These are phyloP conservation scores for Drosophila aldrichi DNA, from an alignment of 2,888 invertebrate species.

Conservation along the genomic window DNA sequence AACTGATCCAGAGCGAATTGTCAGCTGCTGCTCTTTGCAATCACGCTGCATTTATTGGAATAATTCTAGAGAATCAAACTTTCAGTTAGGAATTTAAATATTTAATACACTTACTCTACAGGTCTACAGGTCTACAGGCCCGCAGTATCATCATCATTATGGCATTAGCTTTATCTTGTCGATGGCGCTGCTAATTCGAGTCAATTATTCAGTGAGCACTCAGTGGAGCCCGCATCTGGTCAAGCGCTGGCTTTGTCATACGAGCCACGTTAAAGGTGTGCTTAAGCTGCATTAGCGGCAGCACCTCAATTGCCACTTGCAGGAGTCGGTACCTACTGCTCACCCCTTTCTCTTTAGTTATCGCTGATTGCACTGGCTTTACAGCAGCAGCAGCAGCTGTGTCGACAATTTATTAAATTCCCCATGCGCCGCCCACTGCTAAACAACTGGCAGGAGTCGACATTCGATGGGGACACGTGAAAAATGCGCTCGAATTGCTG, in stretches of 20 bases:
- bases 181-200: constrained; percentile 17
- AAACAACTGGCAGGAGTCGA: constrained; percentile 31
- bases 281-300: constrained; percentile 25
- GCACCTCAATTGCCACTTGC: not conserved
- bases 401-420: constrained; percentile 42
- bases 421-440: constrained; percentile 1
- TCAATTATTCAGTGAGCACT: constrained; percentile 8
- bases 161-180: constrained; percentile 31
- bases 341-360: not conserved
- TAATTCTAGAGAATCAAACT: constrained; percentile 9
- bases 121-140: not conserved
- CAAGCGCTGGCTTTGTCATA: constrained; percentile 18
- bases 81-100: not conserved
- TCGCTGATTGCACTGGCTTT: constrained; percentile 39
- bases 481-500: constrained; percentile 37
- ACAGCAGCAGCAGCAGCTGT: constrained; percentile 8
- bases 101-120: not conserved
- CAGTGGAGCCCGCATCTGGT: not conserved
- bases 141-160: constrained; percentile 38
- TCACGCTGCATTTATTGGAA: constrained; percentile 30
- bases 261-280: constrained; percentile 12
- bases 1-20: constrained; percentile 47
- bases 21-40: constrained; percentile 16
- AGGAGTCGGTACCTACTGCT: not conserved
- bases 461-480: constrained; percentile 25